Evolutionary conservation across 2,113 vertebrate species (phyloP).

Genomic region (Tonatia bakeri): DNA sequence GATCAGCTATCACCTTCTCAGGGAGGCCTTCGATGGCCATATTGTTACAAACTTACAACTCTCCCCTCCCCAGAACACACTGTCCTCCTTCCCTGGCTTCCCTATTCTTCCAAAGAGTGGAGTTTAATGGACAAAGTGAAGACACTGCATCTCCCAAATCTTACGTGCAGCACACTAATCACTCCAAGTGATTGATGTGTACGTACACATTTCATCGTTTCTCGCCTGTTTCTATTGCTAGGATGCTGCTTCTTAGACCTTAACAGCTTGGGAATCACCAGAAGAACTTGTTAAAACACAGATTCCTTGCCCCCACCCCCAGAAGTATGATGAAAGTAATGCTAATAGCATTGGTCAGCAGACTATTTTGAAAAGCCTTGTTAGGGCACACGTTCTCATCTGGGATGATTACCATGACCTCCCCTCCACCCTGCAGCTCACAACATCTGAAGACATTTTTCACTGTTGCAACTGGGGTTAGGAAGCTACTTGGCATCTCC

Average conservation of each 20-base stretch:
- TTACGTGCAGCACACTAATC: background rate
- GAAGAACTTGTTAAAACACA: background rate
- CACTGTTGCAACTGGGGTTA: background rate
- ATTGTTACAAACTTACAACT: background rate
- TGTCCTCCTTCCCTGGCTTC: background rate
- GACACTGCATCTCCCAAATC: background rate
- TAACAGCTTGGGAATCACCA: background rate
- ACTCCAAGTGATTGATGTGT: background rate
- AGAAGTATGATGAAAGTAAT: background rate
- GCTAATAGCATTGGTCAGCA: background rate
- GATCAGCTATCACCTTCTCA: background rate
- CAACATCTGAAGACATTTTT: background rate
- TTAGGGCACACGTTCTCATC: background rate
- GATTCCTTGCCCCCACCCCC: background rate
- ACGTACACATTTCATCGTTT: background rate
- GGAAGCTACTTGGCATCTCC: background rate
- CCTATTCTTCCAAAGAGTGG: background rate
- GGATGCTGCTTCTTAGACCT: background rate
- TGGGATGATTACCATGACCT: background rate
- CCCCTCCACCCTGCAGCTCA: background rate
- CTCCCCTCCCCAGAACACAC: background rate
- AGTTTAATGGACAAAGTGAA: background rate
- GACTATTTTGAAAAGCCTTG: background rate
- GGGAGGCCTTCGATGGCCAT: background rate
- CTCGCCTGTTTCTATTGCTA: background rate